Percentiles rank a stretch among this genome's conserved stretches.
Evolutionary conservation across 2,797 vertebrate genomes (phyloP).

Genomic region (Valencia hispanica): DNA sequence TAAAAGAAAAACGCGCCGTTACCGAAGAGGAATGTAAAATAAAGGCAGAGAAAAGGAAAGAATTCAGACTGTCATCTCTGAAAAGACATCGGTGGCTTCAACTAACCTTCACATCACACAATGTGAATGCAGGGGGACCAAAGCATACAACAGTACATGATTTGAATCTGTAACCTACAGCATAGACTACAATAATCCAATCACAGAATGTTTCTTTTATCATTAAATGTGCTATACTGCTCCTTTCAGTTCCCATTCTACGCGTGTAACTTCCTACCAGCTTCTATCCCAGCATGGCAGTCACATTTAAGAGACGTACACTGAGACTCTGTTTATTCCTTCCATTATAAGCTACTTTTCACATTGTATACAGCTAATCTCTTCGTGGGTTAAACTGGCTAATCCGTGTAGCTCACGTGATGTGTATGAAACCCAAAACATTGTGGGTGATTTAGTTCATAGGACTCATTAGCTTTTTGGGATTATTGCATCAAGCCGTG

Average conservation of each 20-base stretch:
- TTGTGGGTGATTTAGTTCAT: neutral
- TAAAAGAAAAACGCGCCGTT: too few relatives aligned
- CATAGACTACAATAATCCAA: neutral
- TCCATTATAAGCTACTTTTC: neutral
- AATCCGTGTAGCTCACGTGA: neutral
- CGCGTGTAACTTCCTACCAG: neutral
- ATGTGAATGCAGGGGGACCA: too few relatives aligned
- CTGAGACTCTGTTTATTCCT: neutral
- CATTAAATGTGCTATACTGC: neutral
- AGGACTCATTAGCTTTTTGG: neutral
- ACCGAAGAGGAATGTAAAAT: too few relatives aligned
- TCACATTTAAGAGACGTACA: neutral
- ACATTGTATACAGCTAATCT: conserved; percentile 9
- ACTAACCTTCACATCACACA: too few relatives aligned
- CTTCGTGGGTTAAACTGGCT: conserved; percentile 6
- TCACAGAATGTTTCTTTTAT: neutral
- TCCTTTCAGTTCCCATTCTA: neutral
- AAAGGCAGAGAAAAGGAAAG: too few relatives aligned
- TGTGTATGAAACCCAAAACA: neutral
- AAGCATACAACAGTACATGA: too few relatives aligned
- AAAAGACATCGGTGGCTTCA: too few relatives aligned
- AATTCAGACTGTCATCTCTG: too few relatives aligned
- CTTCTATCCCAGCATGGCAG: neutral
- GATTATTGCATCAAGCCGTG: neutral
- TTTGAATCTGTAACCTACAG: too few relatives aligned